These are phyloP conservation scores for Drosophila mettleri DNA, from an alignment of 2,888 invertebrate genomes.

Conservation along the genomic window DNA sequence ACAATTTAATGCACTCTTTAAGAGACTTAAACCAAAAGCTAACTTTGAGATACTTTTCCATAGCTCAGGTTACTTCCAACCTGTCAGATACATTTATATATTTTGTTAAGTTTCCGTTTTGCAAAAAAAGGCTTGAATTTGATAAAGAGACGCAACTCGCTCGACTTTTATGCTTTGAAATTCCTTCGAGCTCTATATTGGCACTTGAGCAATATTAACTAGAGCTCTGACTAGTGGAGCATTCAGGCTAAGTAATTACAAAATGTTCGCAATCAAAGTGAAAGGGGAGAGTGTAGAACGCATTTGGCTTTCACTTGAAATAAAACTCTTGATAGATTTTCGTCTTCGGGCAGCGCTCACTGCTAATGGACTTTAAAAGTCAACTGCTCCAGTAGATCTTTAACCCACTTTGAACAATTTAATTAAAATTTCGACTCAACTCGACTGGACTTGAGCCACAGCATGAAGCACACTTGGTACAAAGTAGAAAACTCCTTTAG, in stretches of 20 bases:
- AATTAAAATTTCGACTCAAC: constrained; percentile 65
- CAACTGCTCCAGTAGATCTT: constrained; percentile 16
- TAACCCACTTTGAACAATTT: constrained; percentile 55
- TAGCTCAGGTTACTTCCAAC: background rate
- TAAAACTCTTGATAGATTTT: constrained; percentile 26
- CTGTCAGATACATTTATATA: too few species aligned
- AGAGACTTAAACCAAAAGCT: background rate
- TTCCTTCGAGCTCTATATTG: background rate
- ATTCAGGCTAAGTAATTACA: constrained; percentile 29
- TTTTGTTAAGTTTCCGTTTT: too few species aligned
- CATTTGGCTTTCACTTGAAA: constrained; percentile 38
- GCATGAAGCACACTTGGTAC: constrained; percentile 22
- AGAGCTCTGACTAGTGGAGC: constrained; percentile 5
- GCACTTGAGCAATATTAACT: constrained; percentile 13
- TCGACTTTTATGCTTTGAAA: background rate
- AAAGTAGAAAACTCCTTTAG: constrained; percentile 32
- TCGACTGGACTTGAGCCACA: background rate
- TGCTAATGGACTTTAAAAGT: constrained; percentile 28
- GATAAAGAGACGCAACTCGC: background rate
- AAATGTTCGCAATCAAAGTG: constrained; percentile 28
- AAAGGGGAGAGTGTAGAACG: constrained; percentile 20
- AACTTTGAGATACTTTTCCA: background rate
- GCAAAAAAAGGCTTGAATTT: too few species aligned
- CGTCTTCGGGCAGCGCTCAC: constrained; percentile 1
- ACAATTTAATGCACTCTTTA: background rate